Percentiles rank a stretch among this genome's conserved stretches.
Conservation (phyloP, 64 coral and sea anemone species). For the Montipora capricornis region DNA sequence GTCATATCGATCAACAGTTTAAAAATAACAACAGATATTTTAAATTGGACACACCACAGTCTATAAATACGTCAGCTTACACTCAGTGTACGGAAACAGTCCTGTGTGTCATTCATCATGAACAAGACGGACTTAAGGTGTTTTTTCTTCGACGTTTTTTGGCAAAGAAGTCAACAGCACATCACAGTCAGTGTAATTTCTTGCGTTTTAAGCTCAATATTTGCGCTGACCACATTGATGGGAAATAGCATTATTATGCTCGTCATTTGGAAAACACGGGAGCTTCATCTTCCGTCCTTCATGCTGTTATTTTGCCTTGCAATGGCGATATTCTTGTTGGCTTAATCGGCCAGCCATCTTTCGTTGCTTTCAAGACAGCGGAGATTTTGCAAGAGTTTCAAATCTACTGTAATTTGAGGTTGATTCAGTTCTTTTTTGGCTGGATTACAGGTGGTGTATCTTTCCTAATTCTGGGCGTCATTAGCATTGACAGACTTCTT, state of each 20-base stretch:
- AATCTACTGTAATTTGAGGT: neutral
- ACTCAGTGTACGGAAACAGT: neutral
- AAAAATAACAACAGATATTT: no score
- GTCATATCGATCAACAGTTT: no score
- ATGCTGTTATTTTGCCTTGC: conserved; percentile 37
- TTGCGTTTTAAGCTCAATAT: conserved; percentile 24
- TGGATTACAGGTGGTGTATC: conserved; percentile 32
- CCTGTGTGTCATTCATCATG: neutral
- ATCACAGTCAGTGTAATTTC: neutral
- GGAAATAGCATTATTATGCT: conserved; percentile 34
- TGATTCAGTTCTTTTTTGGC: neutral
- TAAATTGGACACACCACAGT: neutral
- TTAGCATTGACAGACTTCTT: conserved; percentile 40
- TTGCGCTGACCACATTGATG: conserved; percentile 22
- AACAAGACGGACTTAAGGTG: neutral
- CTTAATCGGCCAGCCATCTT: conserved; percentile 32
- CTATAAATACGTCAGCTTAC: neutral
- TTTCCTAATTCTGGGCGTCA: conserved; percentile 16
- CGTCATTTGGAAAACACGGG: conserved; percentile 28
- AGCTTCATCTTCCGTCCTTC: conserved; percentile 10
- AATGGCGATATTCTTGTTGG: conserved; percentile 40
- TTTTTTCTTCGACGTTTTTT: neutral
- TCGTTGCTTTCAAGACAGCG: conserved; percentile 30
- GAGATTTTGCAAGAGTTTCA: neutral
- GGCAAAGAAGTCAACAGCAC: neutral